Base-by-base conservation (phyloP, 2,888 invertebrate genomes). In the Ligdia adustata region DNA sequence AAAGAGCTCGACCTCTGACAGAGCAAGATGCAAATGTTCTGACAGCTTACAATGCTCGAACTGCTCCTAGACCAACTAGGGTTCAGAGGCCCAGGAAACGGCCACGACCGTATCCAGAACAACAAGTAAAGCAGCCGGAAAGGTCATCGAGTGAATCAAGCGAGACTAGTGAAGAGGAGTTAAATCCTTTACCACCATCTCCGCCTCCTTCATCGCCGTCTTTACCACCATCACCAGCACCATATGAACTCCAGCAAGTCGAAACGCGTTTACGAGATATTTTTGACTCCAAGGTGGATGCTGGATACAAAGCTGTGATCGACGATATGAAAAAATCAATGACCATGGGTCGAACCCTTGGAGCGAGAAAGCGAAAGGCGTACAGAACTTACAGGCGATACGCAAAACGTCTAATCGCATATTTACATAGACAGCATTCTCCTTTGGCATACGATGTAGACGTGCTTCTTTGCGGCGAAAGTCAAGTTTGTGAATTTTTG, bases 241-340 rank as follows among this genome's bases (percentile, higher is more conserved):
- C 89, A 0, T 89, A 89, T 45, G 89, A 89, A 40, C 68, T 89
- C 0, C 89, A 88, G 50, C 82, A 85, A n/a, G 81, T 86, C 0
- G 89, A 89, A 57, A 85, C 87, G 1, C 81, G 90, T 7, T 64
- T 91, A 1, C 80, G 72, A 47, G 90, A 91, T 29, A 90, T 91
- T 35, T 87, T 91, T 42, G 90, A 91, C 60, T 81, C 91, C 0
- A 91, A 91, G 78, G 79, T 88, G 15, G 91, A 91, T 46, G 90
- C 90, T n/a, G 91, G 91, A 22, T 91, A 90, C 60, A 91, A 91
- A 75, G 89, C 90, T 1, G 89, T 91, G 0, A 91, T 91, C 9
- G 91, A 91, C 56, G 90, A 90, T 14, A 91, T 91, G 91, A 91
- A 91, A 58, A 91, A 91, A 57, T 89, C 90, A 0, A 91, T 91